A percentile compares a stretch with the other conserved stretches of the same genome.
Evolutionary conservation across 2,888 invertebrate genomes (phyloP).

Genomic region (Nycteola revayana): DNA sequence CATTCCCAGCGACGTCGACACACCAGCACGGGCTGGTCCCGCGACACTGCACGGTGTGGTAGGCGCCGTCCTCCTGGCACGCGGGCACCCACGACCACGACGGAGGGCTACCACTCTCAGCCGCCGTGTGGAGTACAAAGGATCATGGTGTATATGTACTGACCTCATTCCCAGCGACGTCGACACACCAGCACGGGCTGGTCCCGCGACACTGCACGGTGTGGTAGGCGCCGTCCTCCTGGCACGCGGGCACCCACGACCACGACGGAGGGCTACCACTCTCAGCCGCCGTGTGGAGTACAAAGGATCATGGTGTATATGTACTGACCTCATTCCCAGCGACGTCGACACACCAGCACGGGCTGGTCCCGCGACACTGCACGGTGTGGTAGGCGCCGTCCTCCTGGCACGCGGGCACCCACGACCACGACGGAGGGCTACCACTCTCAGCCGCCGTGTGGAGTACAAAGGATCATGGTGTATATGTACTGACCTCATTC

Average conservation of each 20-base stretch:
- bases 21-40: slow-evolving; percentile 90
- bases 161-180: slow-evolving; percentile 86
- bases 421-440: slow-evolving; percentile 87
- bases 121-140: too few species aligned
- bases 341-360: slow-evolving; percentile 92
- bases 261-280: slow-evolving; percentile 88
- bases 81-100: slow-evolving; percentile 88
- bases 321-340: slow-evolving; percentile 85
- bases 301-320: slow-evolving; percentile 30
- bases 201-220: slow-evolving; percentile 87
- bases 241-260: slow-evolving; percentile 88
- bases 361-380: slow-evolving; percentile 87
- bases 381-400: slow-evolving; percentile 87
- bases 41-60: slow-evolving; percentile 87
- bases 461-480: too few species aligned
- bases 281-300: too few species aligned
- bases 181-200: slow-evolving; percentile 92
- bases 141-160: slow-evolving; percentile 30
- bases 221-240: slow-evolving; percentile 85
- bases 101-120: slow-evolving; percentile 86
- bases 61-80: slow-evolving; percentile 87
- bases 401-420: slow-evolving; percentile 87
- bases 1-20: slow-evolving; percentile 87
- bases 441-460: slow-evolving; percentile 82
- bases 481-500: slow-evolving; percentile 78